Percentiles rank a stretch among this genome's conserved stretches.
Conservation (phyloP, 1,140 invertebrate genomes). For the Apis florea region DNA sequence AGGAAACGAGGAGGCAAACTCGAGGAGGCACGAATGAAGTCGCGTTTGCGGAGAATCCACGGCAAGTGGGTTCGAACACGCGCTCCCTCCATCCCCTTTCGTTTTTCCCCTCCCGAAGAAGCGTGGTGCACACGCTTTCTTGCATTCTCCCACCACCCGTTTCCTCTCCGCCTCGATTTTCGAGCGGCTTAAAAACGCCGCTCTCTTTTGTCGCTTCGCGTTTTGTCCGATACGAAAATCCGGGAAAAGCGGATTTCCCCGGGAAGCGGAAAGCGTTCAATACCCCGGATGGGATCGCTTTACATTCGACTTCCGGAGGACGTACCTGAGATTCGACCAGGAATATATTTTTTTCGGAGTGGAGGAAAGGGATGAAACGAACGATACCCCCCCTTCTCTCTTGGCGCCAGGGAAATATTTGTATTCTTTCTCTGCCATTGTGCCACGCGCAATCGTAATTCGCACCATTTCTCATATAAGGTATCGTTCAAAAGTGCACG, state of each 20-base stretch:
- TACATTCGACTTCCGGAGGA: slow-evolving; percentile 60
- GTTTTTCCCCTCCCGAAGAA: slow-evolving; percentile 7
- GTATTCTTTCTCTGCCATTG: slow-evolving; percentile 19
- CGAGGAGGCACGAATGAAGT: slow-evolving; percentile 22
- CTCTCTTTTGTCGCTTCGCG: slow-evolving; percentile 15
- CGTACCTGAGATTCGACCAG: slow-evolving; percentile 35
- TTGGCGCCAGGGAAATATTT: slow-evolving; percentile 30
- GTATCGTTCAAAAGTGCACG: too few relatives aligned
- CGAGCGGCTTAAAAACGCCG: slow-evolving; percentile 15
- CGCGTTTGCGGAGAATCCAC: slow-evolving; percentile 31
- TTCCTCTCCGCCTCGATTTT: neutral
- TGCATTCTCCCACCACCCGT: too few relatives aligned
- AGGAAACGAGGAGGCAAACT: too few relatives aligned
- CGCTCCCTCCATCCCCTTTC: neutral
- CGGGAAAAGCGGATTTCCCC: slow-evolving; percentile 63
- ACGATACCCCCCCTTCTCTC: neutral
- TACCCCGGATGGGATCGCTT: slow-evolving; percentile 61
- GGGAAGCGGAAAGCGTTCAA: slow-evolving; percentile 37
- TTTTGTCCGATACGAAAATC: slow-evolving; percentile 46
- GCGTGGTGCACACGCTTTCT: neutral
- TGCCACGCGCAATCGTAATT: neutral
- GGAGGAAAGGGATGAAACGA: slow-evolving; percentile 25
- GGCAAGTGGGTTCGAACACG: slow-evolving; percentile 34
- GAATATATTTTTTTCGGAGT: neutral
- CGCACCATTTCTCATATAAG: neutral